Conservation (phyloP, 2,113 vertebrate genomes). For the Pomatostomus ruficeps region DNA sequence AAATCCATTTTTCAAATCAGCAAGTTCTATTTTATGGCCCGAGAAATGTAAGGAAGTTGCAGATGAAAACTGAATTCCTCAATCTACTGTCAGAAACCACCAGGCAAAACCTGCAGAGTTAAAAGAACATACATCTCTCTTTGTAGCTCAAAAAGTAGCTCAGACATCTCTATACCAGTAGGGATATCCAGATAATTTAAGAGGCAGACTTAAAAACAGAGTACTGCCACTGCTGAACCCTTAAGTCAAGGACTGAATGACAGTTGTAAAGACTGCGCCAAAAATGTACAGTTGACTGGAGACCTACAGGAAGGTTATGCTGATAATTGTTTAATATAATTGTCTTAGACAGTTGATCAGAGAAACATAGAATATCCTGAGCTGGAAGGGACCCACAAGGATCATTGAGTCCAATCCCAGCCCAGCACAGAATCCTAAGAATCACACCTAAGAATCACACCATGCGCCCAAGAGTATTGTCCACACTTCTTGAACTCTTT, state of each 20-base stretch:
- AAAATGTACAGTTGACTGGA: not conserved
- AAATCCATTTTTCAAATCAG: constrained; percentile 3
- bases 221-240: not conserved
- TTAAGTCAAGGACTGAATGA: not conserved
- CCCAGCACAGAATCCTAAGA: too few relatives aligned
- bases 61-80: not conserved
- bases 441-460: not conserved
- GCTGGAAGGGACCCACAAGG: not conserved
- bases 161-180: not conserved
- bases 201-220: not conserved
- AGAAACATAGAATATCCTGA: not conserved
- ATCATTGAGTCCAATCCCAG: not conserved
- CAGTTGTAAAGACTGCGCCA: not conserved
- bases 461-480: fast-evolving
- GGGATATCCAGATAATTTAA: constrained; percentile 18
- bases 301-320: not conserved
- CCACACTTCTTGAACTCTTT: not conserved
- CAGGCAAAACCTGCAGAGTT: not conserved
- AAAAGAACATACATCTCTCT: not conserved
- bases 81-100: not conserved
- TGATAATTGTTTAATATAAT: not conserved
- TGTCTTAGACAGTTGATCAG: not conserved
- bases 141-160: not conserved
- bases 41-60: not conserved
- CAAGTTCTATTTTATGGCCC: not conserved